Percentiles rank a stretch among this genome's conserved stretches.
Conservation (phyloP, 2,797 vertebrate genomes). For the Hydrolagus colliei region DNA sequence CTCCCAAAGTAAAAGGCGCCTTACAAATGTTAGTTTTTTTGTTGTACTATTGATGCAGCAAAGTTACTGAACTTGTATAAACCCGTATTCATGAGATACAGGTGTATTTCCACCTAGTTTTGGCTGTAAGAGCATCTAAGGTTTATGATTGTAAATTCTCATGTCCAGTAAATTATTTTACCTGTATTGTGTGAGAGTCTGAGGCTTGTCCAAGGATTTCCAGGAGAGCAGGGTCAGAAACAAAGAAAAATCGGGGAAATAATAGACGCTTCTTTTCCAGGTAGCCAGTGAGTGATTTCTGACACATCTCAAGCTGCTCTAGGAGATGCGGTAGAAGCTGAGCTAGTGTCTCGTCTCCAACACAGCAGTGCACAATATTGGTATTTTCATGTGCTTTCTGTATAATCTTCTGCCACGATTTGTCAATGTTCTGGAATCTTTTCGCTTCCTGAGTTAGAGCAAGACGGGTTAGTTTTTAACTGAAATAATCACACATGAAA, state of each 20-base stretch:
- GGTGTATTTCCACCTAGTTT: neutral
- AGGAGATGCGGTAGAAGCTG: conserved; percentile 56
- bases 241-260: conserved; percentile 78
- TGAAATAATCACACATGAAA: neutral
- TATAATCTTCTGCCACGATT: conserved; percentile 77
- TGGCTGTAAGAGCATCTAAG: neutral
- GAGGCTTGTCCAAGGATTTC: conserved; percentile 79
- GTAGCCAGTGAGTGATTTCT: conserved; percentile 76
- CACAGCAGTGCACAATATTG: conserved; percentile 68
- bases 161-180: conserved; percentile 37
- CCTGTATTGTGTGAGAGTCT: conserved; percentile 77
- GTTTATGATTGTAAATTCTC: neutral
- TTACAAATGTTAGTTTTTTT: too few relatives aligned
- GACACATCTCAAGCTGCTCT: conserved; percentile 68
- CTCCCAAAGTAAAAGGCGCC: too few relatives aligned
- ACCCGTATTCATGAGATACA: neutral
- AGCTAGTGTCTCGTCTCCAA: conserved; percentile 68
- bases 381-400: conserved; percentile 68
- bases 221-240: conserved; percentile 71
- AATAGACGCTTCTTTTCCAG: conserved; percentile 73
- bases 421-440: conserved; percentile 76
- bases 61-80: neutral
- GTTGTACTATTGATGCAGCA: too few relatives aligned
- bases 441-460: conserved; percentile 60
- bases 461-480: neutral